Evolutionary conservation across 2,888 invertebrate species (phyloP), one percentile per base, ranked within the genome.

Genomic region (Argyra leucocephala): DNA sequence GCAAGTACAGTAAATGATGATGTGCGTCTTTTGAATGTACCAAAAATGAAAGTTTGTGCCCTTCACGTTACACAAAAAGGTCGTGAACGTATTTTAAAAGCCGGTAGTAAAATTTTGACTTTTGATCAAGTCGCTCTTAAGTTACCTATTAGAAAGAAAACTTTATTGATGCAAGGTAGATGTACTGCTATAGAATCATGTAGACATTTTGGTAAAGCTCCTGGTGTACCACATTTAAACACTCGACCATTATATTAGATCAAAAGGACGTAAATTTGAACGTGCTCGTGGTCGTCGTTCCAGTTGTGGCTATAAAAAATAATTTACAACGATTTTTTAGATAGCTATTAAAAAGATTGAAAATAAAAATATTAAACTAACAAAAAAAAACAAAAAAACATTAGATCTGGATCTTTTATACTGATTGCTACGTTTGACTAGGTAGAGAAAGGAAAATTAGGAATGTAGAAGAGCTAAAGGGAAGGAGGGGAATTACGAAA

Each of bases 201-300:
- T 76, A 93, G 90, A 77, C 97, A 99, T 86, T 99, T 99, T 80
- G 99, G 99, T 48, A 89, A 86, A 67, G 97, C 98, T 72, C 97
- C 99, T 67, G 98, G 99, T 81, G 95, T 97, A 60, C 98, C 98
- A 60, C 93, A 95, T 81, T 96, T 96, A 68, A 94, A 96, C 82
- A 90, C 96, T 63, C 96, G 96, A 83, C 99, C 99, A 66, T 91
- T 91, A 93, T 78, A 95, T 97, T 64, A 89, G 95, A 73, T 90
- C 96, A 68, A 98, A 98, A 89, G 98, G 99, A 78, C 91, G 98
- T 74, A 96, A 96, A 80, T 96, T 93, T 78, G 99, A 99, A 81
- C 88, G 92, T 74, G 96, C 98, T 73, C 87, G 96, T 81, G 98
- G 98, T 76, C 92, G 97, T 82, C 92, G 99, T 83, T 90, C 91